Base-by-base conservation (phyloP, 2,113 vertebrate genomes). In the Mystacornis crossleyi region DNA sequence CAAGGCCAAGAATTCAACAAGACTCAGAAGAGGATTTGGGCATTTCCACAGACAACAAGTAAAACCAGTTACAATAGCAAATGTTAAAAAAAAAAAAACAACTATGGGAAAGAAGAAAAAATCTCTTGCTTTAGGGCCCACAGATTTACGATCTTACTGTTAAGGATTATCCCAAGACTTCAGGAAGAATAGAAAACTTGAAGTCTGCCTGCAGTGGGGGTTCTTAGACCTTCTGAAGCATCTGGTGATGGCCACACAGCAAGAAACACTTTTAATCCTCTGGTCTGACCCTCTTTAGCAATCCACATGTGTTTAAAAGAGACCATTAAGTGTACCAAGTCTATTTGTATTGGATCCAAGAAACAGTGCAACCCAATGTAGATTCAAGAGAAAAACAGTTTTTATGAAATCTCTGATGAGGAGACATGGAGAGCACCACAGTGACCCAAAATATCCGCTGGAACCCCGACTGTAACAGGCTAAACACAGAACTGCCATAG, bases 161-260 rank as follows among this genome's bases (percentile, higher is more conserved):
- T 89, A 93, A 62, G 86, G 95, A 96, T 93, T 92, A 95, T 77
- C 75, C 88, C 86, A 94, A 90, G 64, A 90, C 61, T 66, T 73
- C 85, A 95, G 57, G 42, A 94, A 95, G 80, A 96, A 96, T 74
- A 94, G 88, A 86, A 94, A 89, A 96, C 42, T 96, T 82, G 71
- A 93, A 28, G 57, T 90, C 79, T 93, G 82, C 19, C 64, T 90
- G 61, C 88, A 94, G 79, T 92, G 85, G 47, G 85, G 81, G 75
- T 92, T 94, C 75, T 95, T 34, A 82, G 71, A 91, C 81, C 71
- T 93, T 95, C 70, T 94, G 85, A 96, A 92, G 88, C 79, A 92
- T 83, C 69, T 96, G 95, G 65, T 81, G 88, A 94, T 81, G 92
- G 72, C 90, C 96, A 96, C 93, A 95, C 85, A 95, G 78, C 34